phyloP scores from a whole-genome alignment of 64 coral and sea anemone genomes.

The Stichodactyla helianthus region DNA sequence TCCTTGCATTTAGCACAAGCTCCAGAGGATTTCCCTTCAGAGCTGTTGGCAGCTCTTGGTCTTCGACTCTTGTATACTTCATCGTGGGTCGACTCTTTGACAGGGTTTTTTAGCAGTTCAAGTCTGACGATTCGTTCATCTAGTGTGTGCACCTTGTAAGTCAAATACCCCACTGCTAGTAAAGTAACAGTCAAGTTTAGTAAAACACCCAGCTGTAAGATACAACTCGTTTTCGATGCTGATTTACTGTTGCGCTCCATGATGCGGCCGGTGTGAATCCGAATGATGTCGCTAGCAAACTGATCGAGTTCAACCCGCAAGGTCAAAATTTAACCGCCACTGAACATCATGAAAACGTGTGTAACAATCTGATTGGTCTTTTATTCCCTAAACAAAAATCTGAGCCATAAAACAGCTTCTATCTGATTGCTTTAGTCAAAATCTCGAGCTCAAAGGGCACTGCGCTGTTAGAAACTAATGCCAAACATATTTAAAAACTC shows the following conservation, averaged over 20 bases:
- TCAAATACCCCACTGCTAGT: slow-evolving; percentile 6
- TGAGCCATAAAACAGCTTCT: not conserved
- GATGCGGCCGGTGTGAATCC: not conserved
- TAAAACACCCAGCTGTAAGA: slow-evolving; percentile 25
- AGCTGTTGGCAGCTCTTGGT: slow-evolving; percentile 2
- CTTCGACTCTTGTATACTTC: not conserved
- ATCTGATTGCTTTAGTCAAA: not conserved
- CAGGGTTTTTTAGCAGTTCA: not conserved
- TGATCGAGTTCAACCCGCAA: not conserved
- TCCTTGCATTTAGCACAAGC: slow-evolving; percentile 30
- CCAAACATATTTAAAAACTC: not conserved
- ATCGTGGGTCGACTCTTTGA: not conserved
- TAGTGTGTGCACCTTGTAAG: slow-evolving; percentile 20
- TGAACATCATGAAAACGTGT: not conserved
- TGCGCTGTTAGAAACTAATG: not conserved
- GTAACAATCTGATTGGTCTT: not conserved
- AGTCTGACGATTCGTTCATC: slow-evolving; percentile 19
- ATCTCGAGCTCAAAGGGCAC: not conserved
- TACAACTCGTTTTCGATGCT: not conserved
- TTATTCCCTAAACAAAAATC: not conserved
- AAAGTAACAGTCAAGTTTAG: slow-evolving; percentile 18
- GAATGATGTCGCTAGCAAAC: not conserved
- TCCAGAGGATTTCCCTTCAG: not conserved
- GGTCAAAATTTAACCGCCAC: not conserved
- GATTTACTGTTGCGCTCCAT: slow-evolving; percentile 9